Evolutionary conservation across 2,888 invertebrate genomes (phyloP).

Genomic region (Drosophila anceps): DNA sequence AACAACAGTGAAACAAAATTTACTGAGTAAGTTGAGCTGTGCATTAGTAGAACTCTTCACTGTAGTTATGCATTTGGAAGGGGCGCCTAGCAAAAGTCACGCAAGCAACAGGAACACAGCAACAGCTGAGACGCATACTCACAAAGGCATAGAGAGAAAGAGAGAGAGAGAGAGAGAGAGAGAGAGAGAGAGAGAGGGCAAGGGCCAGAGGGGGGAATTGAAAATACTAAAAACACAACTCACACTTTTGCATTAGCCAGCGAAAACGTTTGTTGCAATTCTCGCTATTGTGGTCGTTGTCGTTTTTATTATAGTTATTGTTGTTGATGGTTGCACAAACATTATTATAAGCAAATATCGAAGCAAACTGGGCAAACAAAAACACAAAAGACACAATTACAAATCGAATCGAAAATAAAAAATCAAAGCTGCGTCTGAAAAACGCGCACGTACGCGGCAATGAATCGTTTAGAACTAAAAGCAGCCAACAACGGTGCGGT

Average conservation of each 20-base stretch:
- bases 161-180: neutral
- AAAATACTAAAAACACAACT: constrained; percentile 37
- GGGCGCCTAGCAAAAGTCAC: constrained; percentile 53
- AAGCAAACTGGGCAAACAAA: constrained; percentile 12
- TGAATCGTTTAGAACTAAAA: constrained; percentile 67
- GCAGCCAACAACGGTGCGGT: constrained; percentile 14
- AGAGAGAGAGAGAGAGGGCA: too few species aligned
- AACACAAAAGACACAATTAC: constrained; percentile 26
- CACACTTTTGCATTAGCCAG: constrained; percentile 60
- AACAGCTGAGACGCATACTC: constrained; percentile 5
- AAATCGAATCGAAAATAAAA: constrained; percentile 17
- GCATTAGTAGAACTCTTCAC: neutral
- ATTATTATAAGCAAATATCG: constrained; percentile 69
- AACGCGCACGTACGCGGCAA: constrained; percentile 67
- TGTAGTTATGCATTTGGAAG: constrained; percentile 19
- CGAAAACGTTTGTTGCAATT: constrained; percentile 53
- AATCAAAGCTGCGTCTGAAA: constrained; percentile 43
- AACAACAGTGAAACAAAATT: too few species aligned
- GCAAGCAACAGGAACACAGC: constrained; percentile 37
- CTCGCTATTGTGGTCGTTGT: constrained; percentile 40
- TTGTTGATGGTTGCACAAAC: constrained; percentile 58
- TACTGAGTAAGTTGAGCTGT: neutral
- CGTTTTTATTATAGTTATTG: constrained; percentile 29
- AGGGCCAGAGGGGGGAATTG: too few species aligned
- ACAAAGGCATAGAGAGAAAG: constrained; percentile 4